A percentile compares a stretch with the other conserved stretches of the same genome.
phyloP scores from a whole-genome alignment of 2,113 vertebrate genomes.

The Apaloderma vittatum region DNA sequence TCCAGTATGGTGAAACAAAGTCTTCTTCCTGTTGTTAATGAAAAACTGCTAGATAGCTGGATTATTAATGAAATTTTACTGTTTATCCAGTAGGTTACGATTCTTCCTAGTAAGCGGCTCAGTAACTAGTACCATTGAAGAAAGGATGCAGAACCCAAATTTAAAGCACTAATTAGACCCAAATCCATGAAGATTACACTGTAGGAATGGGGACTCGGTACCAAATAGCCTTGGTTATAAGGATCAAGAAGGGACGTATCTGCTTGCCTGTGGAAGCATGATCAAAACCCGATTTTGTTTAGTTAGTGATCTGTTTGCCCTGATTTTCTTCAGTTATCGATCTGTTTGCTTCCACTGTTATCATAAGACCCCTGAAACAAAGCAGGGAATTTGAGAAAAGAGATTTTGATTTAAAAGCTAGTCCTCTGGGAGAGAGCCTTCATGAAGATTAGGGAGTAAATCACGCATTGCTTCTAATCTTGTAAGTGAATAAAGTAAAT shows the following conservation, averaged over 20 bases:
- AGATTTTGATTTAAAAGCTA: background rate
- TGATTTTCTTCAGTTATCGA: too few species aligned
- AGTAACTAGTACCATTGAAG: background rate
- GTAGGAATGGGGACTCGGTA: background rate
- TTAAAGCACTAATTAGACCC: slow-evolving; percentile 28
- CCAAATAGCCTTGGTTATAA: background rate
- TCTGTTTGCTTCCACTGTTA: background rate
- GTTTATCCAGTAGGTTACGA: background rate
- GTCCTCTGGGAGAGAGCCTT: background rate
- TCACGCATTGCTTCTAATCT: background rate
- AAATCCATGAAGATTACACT: background rate
- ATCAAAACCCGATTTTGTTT: background rate
- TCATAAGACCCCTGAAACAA: background rate
- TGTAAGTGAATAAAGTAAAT: background rate
- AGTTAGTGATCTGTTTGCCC: background rate
- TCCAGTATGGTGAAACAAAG: background rate
- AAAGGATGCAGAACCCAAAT: background rate
- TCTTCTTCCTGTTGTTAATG: background rate
- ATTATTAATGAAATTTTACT: background rate
- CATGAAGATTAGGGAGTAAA: background rate
- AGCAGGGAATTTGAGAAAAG: background rate
- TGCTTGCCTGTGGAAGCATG: background rate
- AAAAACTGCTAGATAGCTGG: background rate
- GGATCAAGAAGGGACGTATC: background rate
- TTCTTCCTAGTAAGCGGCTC: background rate